A percentile compares a stretch with the other conserved stretches of the same genome.
These are phyloP conservation scores for Henicopernis longicauda DNA, from an alignment of 2,113 vertebrate genomes.

Conservation along the genomic window DNA sequence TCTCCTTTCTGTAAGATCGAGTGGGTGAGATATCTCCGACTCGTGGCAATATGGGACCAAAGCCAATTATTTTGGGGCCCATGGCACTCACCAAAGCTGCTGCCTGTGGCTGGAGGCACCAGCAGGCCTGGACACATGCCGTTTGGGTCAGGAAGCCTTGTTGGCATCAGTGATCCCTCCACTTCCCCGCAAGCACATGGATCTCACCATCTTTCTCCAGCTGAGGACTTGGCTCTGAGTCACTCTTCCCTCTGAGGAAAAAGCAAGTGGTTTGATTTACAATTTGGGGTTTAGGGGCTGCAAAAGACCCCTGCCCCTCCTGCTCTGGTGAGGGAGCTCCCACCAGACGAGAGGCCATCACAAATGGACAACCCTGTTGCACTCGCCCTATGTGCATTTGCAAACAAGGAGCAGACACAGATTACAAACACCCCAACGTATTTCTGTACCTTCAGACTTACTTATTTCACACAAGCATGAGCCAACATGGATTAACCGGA, in stretches of 20 bases:
- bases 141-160: neutral
- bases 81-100: neutral
- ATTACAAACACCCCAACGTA: neutral
- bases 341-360: neutral
- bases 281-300: neutral
- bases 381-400: neutral
- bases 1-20: neutral
- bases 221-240: neutral
- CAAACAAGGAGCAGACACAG: neutral
- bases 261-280: neutral
- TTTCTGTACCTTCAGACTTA: neutral
- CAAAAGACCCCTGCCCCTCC: neutral
- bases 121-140: fast-evolving
- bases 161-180: neutral
- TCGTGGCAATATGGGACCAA: neutral
- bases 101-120: neutral
- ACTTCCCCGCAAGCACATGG: neutral
- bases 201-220: neutral
- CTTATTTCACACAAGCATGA: neutral
- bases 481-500: neutral
- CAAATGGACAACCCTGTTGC: fast-evolving
- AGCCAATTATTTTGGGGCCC: neutral
- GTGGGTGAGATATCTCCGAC: neutral
- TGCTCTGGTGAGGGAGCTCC: neutral
- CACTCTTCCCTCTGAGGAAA: neutral